A percentile compares a stretch with the other conserved stretches of the same genome.
These are phyloP conservation scores for Phycodurus eques DNA, from an alignment of 2,113 vertebrate genomes.

Conservation along the genomic window DNA sequence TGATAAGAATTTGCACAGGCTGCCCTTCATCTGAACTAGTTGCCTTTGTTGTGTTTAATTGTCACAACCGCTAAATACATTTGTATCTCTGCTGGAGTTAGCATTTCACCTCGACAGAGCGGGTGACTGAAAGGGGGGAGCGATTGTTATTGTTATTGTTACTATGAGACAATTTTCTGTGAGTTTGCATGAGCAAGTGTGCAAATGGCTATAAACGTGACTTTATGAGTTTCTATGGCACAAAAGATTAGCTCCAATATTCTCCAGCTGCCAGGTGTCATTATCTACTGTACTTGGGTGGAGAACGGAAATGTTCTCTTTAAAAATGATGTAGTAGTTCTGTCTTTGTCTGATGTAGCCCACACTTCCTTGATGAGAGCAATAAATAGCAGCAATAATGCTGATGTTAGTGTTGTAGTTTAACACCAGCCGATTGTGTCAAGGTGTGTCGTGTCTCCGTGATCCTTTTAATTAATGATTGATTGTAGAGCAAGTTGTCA, in stretches of 20 bases:
- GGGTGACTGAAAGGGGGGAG: neutral
- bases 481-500: conserved; percentile 56
- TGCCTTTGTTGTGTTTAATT: conserved; percentile 24
- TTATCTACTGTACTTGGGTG: conserved; percentile 12
- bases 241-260: conserved; percentile 25
- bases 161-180: neutral
- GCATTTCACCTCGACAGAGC: neutral
- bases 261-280: conserved; percentile 34
- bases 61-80: conserved; percentile 9
- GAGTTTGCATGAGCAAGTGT: conserved; percentile 5
- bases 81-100: neutral
- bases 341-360: neutral
- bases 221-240: conserved; percentile 10
- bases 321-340: neutral
- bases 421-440: conserved; percentile 1
- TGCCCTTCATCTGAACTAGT: conserved; percentile 40
- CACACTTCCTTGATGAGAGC: neutral
- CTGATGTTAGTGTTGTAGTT: neutral
- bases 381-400: conserved; percentile 2
- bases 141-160: neutral
- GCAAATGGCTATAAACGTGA: neutral
- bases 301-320: conserved; percentile 12
- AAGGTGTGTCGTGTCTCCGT: neutral
- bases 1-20: conserved; percentile 27
- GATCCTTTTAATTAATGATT: conserved; percentile 49